Evolutionary conservation across 2,113 vertebrate genomes (phyloP), one percentile per base, ranked within the genome.

Genomic region (Aegotheles bennettii): DNA sequence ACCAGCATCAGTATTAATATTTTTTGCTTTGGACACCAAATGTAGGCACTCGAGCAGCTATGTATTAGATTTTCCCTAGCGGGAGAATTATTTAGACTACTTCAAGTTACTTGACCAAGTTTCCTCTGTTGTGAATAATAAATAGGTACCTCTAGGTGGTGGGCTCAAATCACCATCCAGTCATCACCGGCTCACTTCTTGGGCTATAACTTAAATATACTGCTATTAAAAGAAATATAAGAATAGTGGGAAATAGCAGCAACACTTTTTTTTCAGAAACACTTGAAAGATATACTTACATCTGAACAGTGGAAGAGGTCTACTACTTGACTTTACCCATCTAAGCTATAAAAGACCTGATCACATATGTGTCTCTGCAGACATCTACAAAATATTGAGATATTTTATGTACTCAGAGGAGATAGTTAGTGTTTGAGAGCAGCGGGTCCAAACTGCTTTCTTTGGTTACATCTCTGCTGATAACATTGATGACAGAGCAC

Each of bases 331-430:
- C 9, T 42, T 19, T n/a, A 48, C 8, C 6, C n/a, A 13, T 61
- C 28, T 38, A 75, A 75, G 42, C 19, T 23, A 6, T 54, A 54
- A 38, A 16, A 80, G 9, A 47, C 20, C 33, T 54, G 19, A 67
- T 50, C n/a, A 57, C 0, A 0, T 11, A 3, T 16, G 16, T 42
- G 13, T 47, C 9, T 53, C 78, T 78, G 33, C 20, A 79, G 35
- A 2, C 21, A 19, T 31, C 40, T 40, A 43, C 13, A 40, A 3
- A 59, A 35, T 29, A 4, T 0, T 3, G 7, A 65, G 3, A 16
- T 13, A 26, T 29, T 56, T 90, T 61, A 65, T 36, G 14, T 43
- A 51, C 11, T 69, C 69, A 35, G 38, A 26, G 36, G 28, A 70
- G 19, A 23, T 2, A 26, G 8, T n/a, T 2, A 18, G 8, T 29